These are phyloP conservation scores for Coreius guichenoti DNA, from an alignment of 2,797 vertebrate genomes.

Conservation along the genomic window DNA sequence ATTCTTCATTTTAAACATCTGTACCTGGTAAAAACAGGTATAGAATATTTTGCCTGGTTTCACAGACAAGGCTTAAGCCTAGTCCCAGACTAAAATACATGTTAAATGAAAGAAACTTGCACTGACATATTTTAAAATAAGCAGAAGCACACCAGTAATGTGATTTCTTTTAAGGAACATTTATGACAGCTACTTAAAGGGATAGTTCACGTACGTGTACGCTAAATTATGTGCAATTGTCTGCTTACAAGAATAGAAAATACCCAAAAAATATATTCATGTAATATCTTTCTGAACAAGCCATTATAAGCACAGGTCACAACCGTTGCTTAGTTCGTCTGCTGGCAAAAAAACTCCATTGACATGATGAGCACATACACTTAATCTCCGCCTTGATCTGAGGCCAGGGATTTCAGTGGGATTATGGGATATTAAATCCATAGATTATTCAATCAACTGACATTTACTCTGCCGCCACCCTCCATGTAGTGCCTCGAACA, in stretches of 20 bases:
- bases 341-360: constrained; percentile 50
- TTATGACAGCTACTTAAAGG: no score
- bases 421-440: constrained; percentile 83
- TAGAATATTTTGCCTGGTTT: no score
- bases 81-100: no score
- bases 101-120: no score
- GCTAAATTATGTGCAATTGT: not conserved
- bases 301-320: constrained; percentile 7
- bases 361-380: constrained; percentile 63
- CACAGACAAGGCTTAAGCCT: no score
- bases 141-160: no score
- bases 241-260: not conserved
- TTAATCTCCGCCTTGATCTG: constrained; percentile 71
- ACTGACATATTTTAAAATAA: no score
- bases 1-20: no score
- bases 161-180: no score
- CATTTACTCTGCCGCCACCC: constrained; percentile 62
- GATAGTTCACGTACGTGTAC: no score
- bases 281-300: constrained; percentile 37
- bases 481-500: constrained; percentile 7
- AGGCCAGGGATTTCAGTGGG: constrained; percentile 72
- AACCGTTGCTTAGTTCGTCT: not conserved
- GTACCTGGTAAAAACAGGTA: no score
- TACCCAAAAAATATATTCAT: not conserved
- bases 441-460: constrained; percentile 83